Evolutionary conservation across 2,113 vertebrate species (phyloP), one percentile per base, ranked within the genome.

Genomic region (Eonycteris spelaea): DNA sequence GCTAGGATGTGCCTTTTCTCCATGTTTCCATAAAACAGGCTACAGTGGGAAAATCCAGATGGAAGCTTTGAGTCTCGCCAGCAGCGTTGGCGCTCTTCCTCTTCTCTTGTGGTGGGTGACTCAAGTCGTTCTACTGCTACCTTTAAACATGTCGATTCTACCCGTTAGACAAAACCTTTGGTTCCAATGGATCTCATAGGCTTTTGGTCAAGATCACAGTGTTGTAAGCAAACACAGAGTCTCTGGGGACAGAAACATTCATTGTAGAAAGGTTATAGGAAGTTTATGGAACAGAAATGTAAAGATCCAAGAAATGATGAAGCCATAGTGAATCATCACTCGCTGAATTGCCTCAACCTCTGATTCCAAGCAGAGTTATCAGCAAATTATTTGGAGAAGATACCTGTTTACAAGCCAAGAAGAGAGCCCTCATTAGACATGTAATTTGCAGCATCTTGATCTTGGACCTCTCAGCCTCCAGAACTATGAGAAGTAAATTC

Each of bases 281-380:
- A 95, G 61, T 28, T 84, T 86, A 75, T 55, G 55, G 86, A 75
- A 59, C 38, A 70, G 80, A 98, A 98, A 77, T 33, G 0, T 80
- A 55, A 95, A 84, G 33, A 73, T 51, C 14, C 78, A 78, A 96
- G 75, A 83, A 86, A 67, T 80, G 78, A 65, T 5, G 15, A 86
- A 24, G 93, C 24, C 22, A n/a, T 40, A 24, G 57, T 63, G 82
- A 86, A 79, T 70, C 0, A 2, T 92, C 59, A 45, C 38, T 96
- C 1, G 0, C n/a, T 65, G 94, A 86, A 19, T 1, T 77, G 55
- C 85, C 73, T 84, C 86, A 75, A 73, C 77, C 70, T 94, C 84
- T 96, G 55, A 68, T 89, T 86, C 2, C 21, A 48, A 96, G 95
- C 38, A 97, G 92, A 90, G 51, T 74, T 97, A 97, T 95, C 78